Evolutionary conservation across 2,113 vertebrate genomes (phyloP), one percentile per base, ranked within the genome.

Genomic region (Eira barbara): DNA sequence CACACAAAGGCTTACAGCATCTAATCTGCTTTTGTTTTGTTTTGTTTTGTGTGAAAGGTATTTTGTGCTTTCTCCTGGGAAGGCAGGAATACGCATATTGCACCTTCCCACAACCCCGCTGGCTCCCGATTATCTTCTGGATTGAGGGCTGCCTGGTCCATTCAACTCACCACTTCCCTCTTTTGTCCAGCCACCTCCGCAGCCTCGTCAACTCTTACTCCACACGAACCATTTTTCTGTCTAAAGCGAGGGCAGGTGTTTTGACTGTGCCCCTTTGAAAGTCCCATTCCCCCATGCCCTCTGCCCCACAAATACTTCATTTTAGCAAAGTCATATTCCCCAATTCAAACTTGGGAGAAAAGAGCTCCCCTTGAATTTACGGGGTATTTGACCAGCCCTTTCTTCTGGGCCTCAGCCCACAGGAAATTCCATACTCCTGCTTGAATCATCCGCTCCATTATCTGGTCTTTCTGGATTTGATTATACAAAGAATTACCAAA

Each of bases 101-200:
- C 13, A 25, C 9, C 15, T 76, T 9, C 10, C 1, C 29, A 4
- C 55, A 10, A 65, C 6, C 17, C n/a, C 5, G 9, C 4, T 1
- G 57, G 18, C 4, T 36, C 25, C 31, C 4, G n/a, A 0, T 23
- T 49, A 1, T 12, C 55, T 42, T 42, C 55, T 42, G 2, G 36
- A 25, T 0, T 3, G 57, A 25, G 18, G 1, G 10, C 17, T n/a
- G 5, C 3, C 55, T n/a, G 42, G 14, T 2, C 21, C 52, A 25
- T 34, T n/a, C 23, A 25, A 34, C 0, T 23, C 21, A 3, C 34
- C 57, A 57, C 21, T 27, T 73, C 69, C 34, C 23, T 49, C 7
- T 27, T 45, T 5, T 8, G 36, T 9, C 80, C 81, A 49, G 9
- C 10, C 39, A 17, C 27, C 8, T 34, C 4, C 23, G 3, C 31